Percentiles rank a stretch among this genome's conserved stretches.
These are phyloP conservation scores for Ischnura elegans DNA, from an alignment of 2,888 invertebrate species.

Conservation along the genomic window DNA sequence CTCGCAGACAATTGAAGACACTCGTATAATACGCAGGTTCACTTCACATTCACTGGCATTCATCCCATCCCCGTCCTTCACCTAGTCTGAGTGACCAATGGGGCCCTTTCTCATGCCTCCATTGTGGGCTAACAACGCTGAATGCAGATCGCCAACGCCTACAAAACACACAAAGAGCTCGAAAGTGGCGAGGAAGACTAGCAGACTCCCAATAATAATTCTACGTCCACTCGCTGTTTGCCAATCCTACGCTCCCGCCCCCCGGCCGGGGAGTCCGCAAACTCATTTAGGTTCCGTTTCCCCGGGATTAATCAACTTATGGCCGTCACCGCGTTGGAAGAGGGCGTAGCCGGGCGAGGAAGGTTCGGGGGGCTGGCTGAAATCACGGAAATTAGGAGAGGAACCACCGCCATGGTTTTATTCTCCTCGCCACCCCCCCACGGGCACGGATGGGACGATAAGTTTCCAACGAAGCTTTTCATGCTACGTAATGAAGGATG, in stretches of 20 bases:
- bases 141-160: no score
- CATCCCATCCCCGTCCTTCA: no score
- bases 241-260: not conserved
- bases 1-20: no score
- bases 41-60: no score
- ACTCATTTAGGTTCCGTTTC: not conserved
- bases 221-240: not conserved
- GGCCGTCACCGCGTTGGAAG: not conserved
- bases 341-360: not conserved
- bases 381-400: not conserved
- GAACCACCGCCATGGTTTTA: not conserved
- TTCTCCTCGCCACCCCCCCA: not conserved
- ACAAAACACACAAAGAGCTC: not conserved
- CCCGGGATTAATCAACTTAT: constrained; percentile 21
- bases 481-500: not conserved
- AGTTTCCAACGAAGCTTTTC: not conserved
- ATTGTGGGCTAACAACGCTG: no score
- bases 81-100: no score
- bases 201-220: not conserved
- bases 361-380: not conserved
- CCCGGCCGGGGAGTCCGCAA: not conserved
- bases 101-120: no score
- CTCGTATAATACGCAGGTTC: no score
- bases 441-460: not conserved
- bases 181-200: not conserved